Evolutionary conservation across 1,140 invertebrate genomes (phyloP).

Genomic region (Zaprionus taronus): DNA sequence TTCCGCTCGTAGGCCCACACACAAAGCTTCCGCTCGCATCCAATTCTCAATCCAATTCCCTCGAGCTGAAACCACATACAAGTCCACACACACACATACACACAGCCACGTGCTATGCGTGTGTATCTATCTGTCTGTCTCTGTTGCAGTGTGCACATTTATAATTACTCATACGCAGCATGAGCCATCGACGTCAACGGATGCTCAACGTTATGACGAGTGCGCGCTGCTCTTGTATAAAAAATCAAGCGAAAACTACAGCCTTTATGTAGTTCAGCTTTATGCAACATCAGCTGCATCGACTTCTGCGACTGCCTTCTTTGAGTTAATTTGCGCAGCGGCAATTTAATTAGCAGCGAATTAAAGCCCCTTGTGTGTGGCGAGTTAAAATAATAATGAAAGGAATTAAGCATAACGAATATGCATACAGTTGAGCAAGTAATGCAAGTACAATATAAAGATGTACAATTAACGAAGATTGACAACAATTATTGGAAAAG

Average conservation of each 20-base stretch:
- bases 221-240: constrained; percentile 50
- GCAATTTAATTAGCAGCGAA: constrained; percentile 26
- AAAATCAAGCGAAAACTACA: constrained; percentile 43
- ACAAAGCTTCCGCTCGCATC: constrained; percentile 28
- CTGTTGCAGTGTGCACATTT: constrained; percentile 51
- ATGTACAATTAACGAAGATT: background rate
- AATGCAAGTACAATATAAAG: background rate
- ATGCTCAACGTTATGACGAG: constrained; percentile 52
- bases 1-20: constrained; percentile 47
- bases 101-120: background rate
- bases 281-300: constrained; percentile 7
- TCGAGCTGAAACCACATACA: constrained; percentile 20
- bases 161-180: constrained; percentile 78
- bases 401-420: background rate
- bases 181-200: constrained; percentile 47
- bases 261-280: background rate
- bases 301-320: background rate
- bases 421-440: background rate
- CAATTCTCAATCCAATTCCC: constrained; percentile 55
- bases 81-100: background rate
- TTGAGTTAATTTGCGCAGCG: constrained; percentile 3
- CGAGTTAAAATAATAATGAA: background rate
- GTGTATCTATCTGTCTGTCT: background rate
- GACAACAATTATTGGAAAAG: background rate
- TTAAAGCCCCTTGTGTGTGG: constrained; percentile 11